Base-by-base conservation (phyloP, 2,888 invertebrate genomes). In the Drosophila helvetica region DNA sequence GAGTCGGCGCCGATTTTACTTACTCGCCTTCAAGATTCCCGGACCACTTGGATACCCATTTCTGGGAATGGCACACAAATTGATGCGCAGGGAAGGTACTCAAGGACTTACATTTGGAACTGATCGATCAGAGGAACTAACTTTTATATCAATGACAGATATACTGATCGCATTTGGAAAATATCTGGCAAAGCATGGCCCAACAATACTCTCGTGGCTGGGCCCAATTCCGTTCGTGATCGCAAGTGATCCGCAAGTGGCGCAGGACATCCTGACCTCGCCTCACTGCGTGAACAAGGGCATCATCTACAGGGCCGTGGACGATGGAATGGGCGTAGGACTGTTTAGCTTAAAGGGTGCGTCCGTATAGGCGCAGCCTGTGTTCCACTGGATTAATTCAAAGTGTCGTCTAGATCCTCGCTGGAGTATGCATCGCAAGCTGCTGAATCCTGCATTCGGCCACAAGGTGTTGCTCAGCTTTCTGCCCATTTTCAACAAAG, bases 151-250 rank as follows among this genome's bases (percentile, higher is more conserved):
- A 25, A 27, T 60, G 42, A 10, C 55, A 90, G 90, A 88, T 65
- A 77, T 90, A 18, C 58, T 90, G 12, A 33, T 57, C 12, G 68
- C 61, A n/a, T 79, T 90, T 27, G 64, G 81, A 1, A 57, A 60
- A 4, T 74, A 84, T 61, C 68, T 77, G 50, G 53, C 77, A 18
- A 85, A 78, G 61, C 81, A 87, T 54, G 91, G 91, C 2, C 57
- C 86, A 0, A 52, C 79, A 1, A 64, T 90, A n/a, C 80, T 84
- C 22, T 90, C 90, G 0, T 91, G 91, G 91, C 74, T 91, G 12
- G 91, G 91, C n/a, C 91, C 91, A 0, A 75, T 89, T 58, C 91
- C 91, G 6, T 90, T 91, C 58, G 15, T 91, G 45, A 84, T 91
- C 15, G 79, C 86, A 7, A 79, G 74, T 22, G 91, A 91, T 27